phyloP scores from a whole-genome alignment of 2,888 invertebrate species.

The Scaptomyza flava region DNA sequence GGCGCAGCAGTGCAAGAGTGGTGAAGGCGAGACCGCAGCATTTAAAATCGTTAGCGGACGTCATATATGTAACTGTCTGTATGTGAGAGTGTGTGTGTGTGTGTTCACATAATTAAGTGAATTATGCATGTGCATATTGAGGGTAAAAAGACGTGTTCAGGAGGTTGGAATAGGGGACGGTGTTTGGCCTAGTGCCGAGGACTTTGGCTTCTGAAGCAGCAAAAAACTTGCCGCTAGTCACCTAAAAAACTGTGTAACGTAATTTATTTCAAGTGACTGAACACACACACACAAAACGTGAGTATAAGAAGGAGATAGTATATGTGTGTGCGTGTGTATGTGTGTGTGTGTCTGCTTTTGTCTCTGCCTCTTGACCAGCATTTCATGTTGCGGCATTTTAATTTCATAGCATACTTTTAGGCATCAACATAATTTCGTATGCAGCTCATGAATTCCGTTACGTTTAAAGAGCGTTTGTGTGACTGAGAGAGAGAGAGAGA shows the following conservation, averaged over 20 bases:
- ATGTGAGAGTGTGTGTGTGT: slow-evolving; percentile 8
- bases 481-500: not conserved
- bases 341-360: slow-evolving; percentile 14
- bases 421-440: slow-evolving; percentile 71
- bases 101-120: slow-evolving; percentile 59
- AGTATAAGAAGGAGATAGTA: not conserved
- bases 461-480: slow-evolving; percentile 19
- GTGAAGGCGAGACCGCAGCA: slow-evolving; percentile 42
- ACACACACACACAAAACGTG: slow-evolving; percentile 27
- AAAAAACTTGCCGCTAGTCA: slow-evolving; percentile 52
- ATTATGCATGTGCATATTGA: slow-evolving; percentile 67
- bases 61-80: not conserved
- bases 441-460: slow-evolving; percentile 61
- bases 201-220: slow-evolving; percentile 40
- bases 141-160: slow-evolving; percentile 4
- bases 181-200: slow-evolving; percentile 50
- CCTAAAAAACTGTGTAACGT: slow-evolving; percentile 49
- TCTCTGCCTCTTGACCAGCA: slow-evolving; percentile 74
- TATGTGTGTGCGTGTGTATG: not conserved
- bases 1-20: not conserved
- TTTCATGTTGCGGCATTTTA: slow-evolving; percentile 78
- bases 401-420: slow-evolving; percentile 74
- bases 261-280: slow-evolving; percentile 70
- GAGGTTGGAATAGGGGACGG: not conserved
- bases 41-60: slow-evolving; percentile 56